phyloP scores from a whole-genome alignment of 1,140 invertebrate species.

The Papilio xuthus region DNA sequence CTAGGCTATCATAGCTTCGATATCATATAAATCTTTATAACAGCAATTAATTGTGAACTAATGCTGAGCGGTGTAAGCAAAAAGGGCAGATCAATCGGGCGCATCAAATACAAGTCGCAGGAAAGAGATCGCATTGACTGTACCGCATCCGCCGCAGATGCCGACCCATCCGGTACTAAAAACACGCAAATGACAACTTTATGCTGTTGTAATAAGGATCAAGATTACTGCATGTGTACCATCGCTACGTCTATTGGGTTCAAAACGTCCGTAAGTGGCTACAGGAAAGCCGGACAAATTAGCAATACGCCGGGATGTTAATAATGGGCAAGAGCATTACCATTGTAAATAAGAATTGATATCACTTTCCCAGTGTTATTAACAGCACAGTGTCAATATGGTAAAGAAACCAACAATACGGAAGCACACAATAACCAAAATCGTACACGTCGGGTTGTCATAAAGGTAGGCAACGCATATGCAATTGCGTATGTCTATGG shows the following conservation, averaged over 20 bases:
- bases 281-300: constrained; percentile 24
- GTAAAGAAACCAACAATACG: no score
- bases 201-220: constrained; percentile 36
- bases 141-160: constrained; percentile 53
- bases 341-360: not conserved
- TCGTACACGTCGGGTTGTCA: no score
- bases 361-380: not conserved
- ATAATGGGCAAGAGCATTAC: not conserved
- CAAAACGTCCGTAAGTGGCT: constrained; percentile 15
- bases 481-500: no score
- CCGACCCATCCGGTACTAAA: constrained; percentile 46
- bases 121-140: constrained; percentile 57
- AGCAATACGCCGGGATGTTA: constrained; percentile 21
- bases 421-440: no score
- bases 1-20: constrained; percentile 7
- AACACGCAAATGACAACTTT: constrained; percentile 43
- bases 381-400: no score
- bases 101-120: constrained; percentile 51
- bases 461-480: no score
- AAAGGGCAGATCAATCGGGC: constrained; percentile 18
- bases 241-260: constrained; percentile 15
- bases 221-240: not conserved
- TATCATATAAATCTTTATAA: constrained; percentile 9
- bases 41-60: not conserved
- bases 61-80: not conserved